phyloP scores from a whole-genome alignment of 2,888 invertebrate genomes.

The Andrena fulva region DNA sequence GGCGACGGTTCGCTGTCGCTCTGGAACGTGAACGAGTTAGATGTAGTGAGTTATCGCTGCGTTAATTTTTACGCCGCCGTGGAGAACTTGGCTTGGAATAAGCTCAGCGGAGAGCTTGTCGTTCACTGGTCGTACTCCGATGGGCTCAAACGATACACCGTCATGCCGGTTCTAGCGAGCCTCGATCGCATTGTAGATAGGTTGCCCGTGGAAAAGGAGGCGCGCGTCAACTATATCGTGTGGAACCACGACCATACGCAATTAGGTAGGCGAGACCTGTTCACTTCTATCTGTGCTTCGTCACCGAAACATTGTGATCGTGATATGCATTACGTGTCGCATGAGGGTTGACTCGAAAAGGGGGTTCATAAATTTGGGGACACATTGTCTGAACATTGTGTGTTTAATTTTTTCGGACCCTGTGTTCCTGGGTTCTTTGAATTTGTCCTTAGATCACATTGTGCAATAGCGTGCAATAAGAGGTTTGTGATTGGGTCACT shows the following conservation, averaged over 20 bases:
- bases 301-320: neutral
- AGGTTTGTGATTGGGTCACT: no score
- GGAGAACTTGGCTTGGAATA: conserved; percentile 76
- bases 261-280: conserved; percentile 68
- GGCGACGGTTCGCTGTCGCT: conserved; percentile 74
- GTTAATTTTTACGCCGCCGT: conserved; percentile 69
- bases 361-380: neutral
- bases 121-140: conserved; percentile 77
- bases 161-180: conserved; percentile 73
- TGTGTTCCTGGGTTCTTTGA: no score
- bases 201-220: conserved; percentile 63
- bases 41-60: conserved; percentile 65
- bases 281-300: neutral
- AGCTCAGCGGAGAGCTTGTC: conserved; percentile 78
- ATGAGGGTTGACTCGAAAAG: neutral
- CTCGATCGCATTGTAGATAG: conserved; percentile 77
- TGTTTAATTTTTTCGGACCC: no score
- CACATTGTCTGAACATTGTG: neutral
- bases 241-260: conserved; percentile 77
- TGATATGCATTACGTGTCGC: neutral
- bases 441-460: no score
- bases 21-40: conserved; percentile 74
- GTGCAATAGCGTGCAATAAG: no score
- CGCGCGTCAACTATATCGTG: conserved; percentile 57
- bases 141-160: conserved; percentile 49